Conservation (phyloP, 2,888 invertebrate genomes). For the Electrophaes corylata region DNA sequence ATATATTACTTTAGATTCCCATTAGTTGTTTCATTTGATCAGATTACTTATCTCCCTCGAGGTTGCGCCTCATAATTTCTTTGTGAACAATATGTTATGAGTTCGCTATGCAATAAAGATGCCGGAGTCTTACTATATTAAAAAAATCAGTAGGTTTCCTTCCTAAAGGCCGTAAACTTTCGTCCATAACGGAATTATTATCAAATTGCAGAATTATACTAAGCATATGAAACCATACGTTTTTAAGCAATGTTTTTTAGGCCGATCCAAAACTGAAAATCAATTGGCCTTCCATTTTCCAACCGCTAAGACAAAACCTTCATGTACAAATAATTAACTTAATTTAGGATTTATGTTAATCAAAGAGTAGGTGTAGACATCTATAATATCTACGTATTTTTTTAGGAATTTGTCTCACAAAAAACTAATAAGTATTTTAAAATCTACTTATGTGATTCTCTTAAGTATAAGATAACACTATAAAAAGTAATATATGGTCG, state of each 20-base stretch:
- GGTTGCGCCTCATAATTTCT: conserved; percentile 68
- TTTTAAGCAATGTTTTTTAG: neutral
- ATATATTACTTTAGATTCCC: conserved; percentile 79
- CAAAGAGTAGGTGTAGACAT: neutral
- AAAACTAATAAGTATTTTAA: neutral
- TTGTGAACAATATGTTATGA: conserved; percentile 60
- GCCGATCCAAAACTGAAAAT: neutral
- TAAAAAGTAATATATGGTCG: too few relatives aligned
- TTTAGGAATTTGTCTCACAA: neutral
- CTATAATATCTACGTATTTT: too few relatives aligned
- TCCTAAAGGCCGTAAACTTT: too few relatives aligned
- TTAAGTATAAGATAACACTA: too few relatives aligned
- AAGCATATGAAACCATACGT: neutral
- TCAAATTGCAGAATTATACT: too few relatives aligned
- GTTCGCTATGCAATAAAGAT: conserved; percentile 59
- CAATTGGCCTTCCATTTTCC: neutral
- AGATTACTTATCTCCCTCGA: conserved; percentile 72
- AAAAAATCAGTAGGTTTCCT: too few relatives aligned
- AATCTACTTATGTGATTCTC: too few relatives aligned
- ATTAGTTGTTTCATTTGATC: conserved; percentile 79
- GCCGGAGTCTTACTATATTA: conserved; percentile 45
- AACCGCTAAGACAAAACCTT: neutral
- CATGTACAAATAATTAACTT: too few relatives aligned
- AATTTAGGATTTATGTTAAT: neutral
- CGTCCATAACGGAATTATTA: too few relatives aligned